Evolutionary conservation across 2,797 vertebrate species (phyloP), one percentile per base, ranked within the genome.

Genomic region (Cuculus canorus): DNA sequence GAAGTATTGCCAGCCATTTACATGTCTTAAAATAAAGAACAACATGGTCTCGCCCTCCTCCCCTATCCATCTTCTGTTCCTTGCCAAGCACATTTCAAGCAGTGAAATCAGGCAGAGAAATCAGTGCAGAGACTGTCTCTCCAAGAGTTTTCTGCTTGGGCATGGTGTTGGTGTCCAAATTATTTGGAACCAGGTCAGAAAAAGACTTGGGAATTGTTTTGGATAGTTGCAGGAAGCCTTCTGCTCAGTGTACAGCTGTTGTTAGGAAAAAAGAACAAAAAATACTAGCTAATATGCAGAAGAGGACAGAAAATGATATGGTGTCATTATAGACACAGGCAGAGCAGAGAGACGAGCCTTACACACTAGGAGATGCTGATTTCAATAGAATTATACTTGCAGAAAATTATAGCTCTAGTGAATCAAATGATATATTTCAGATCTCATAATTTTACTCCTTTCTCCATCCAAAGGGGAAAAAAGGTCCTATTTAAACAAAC

Each of bases 161-260:
- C 48, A 68, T 7, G 43, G 16, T 32, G 48, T 66, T 87, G 45
- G 23, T 45, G 59, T 53, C 81, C 86, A 95, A 50, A 63, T 85
- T 2, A 68, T 77, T 77, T 93, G 92, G 88, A 92, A 95, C 6
- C 37, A 70, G 61, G 86, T 86, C 88, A 92, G 47, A 82, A 27
- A 69, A 48, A 93, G 56, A 68, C 64, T 88, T 90, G 86, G 75
- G 66, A 89, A 85, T 73, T 85, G 53, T 63, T 93, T 14, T 77
- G 91, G 53, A 56, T 16, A 22, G 56, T 70, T 30, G 2, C 70
- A 90, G 82, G 77, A 84, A 92, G 24, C 82, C 61, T 83, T 61
- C 77, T 86, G 89, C 91, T 82, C 86, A 63, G 33, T 5, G n/a
- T 65, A 72, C 76, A 93, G 78, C 86, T 93, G 83, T 72, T 63